Conservation (phyloP, 2,113 vertebrate genomes). For the Poeciliopsis retropinna region DNA sequence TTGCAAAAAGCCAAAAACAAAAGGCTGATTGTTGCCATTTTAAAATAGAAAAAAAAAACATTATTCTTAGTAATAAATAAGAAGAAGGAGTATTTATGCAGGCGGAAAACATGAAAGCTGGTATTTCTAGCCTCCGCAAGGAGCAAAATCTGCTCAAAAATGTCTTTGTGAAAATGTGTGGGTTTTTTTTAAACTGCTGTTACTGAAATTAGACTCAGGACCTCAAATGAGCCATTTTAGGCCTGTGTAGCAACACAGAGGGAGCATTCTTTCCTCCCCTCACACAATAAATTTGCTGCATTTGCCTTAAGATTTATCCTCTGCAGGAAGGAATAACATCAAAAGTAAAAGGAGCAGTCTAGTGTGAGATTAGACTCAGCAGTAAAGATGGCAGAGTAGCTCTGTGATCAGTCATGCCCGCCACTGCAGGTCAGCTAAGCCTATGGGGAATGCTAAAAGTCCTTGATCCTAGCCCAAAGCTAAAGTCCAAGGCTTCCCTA, state of each 20-base stretch:
- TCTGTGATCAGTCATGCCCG: slow-evolving; percentile 63
- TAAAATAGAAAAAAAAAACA: slow-evolving; percentile 24
- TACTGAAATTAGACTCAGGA: slow-evolving; percentile 1
- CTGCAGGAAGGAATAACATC: slow-evolving; percentile 32
- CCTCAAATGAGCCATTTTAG: slow-evolving; percentile 2
- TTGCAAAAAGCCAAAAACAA: background rate
- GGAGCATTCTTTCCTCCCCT: background rate
- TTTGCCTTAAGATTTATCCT: slow-evolving; percentile 24
- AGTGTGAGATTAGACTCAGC: slow-evolving; percentile 49
- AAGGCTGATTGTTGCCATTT: background rate
- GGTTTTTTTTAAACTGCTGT: background rate
- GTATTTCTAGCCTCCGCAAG: background rate
- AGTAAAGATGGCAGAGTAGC: slow-evolving; percentile 43
- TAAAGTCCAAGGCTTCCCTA: slow-evolving; percentile 36
- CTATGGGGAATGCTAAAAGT: slow-evolving; percentile 67
- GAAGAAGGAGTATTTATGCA: slow-evolving; percentile 2
- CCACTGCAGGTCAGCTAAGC: slow-evolving; percentile 60
- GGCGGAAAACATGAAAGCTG: slow-evolving; percentile 1
- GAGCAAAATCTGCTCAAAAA: background rate
- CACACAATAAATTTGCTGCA: slow-evolving; percentile 22
- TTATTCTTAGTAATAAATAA: slow-evolving; percentile 19
- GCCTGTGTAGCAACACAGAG: slow-evolving; percentile 7
- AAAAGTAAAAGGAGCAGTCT: slow-evolving; percentile 21
- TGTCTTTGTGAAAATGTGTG: background rate
- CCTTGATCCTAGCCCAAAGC: slow-evolving; percentile 54